Percentiles rank a stretch among this genome's conserved stretches.
Evolutionary conservation across 2,113 vertebrate species (phyloP).

Genomic region (Microcebus ravelobensis): DNA sequence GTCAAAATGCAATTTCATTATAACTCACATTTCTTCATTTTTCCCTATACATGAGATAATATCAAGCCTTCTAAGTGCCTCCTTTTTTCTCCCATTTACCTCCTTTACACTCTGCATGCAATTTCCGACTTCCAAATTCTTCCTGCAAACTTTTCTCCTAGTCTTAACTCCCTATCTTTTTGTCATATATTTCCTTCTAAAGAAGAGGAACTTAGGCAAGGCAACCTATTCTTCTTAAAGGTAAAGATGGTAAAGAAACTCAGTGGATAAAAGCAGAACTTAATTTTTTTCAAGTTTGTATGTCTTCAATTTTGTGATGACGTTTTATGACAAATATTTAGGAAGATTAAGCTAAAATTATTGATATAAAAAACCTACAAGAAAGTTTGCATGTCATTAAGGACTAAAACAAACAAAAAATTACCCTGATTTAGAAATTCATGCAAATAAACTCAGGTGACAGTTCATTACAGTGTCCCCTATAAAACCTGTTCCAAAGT

Average conservation of each 20-base stretch:
- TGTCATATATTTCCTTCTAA: background rate
- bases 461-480: background rate
- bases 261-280: background rate
- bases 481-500: background rate
- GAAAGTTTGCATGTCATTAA: background rate
- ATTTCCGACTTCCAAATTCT: background rate
- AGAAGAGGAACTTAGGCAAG: background rate
- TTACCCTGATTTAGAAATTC: background rate
- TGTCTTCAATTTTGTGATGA: background rate
- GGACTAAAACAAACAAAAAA: background rate
- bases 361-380: background rate
- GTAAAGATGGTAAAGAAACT: background rate
- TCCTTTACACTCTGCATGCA: background rate
- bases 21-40: background rate
- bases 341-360: background rate
- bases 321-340: background rate
- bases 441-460: background rate
- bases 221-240: background rate
- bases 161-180: background rate
- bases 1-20: background rate
- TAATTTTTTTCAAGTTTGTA: background rate
- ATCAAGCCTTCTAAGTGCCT: background rate
- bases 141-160: background rate
- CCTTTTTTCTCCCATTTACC: background rate
- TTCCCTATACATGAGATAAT: rapidly evolving